Evolutionary conservation across 2,888 invertebrate species (phyloP).

Genomic region (Rapana venosa): DNA sequence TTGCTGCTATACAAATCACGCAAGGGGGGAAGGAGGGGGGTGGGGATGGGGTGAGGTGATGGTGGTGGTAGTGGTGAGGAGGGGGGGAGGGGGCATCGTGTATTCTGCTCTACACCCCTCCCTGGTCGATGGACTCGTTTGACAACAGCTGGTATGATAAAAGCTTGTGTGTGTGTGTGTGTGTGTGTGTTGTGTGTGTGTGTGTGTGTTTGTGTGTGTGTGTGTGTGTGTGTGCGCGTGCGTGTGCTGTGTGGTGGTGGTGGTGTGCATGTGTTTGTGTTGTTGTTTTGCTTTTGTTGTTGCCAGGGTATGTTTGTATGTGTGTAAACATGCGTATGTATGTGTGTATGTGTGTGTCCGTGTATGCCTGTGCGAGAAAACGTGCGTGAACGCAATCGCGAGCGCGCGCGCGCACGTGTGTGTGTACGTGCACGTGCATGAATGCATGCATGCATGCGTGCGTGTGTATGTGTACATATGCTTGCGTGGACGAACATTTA

Average conservation of each 20-base stretch:
- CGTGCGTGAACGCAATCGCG: background rate
- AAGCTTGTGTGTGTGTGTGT: background rate
- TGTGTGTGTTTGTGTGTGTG: constrained; percentile 37
- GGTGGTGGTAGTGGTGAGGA: no score
- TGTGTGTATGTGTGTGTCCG: background rate
- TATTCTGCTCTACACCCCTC: background rate
- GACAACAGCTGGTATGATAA: background rate
- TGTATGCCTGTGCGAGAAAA: background rate
- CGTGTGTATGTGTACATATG: background rate
- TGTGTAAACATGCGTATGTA: background rate
- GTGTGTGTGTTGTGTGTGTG: constrained; percentile 30
- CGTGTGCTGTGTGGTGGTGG: constrained; percentile 11
- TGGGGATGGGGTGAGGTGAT: no score
- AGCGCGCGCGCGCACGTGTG: background rate
- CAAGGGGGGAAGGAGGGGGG: no score
- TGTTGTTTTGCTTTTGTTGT: background rate
- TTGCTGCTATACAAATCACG: no score
- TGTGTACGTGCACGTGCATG: background rate
- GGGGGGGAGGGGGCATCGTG: no score
- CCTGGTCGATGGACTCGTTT: background rate
- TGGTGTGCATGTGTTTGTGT: background rate
- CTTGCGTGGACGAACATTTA: background rate
- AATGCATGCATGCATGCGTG: background rate
- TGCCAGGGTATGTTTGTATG: background rate
- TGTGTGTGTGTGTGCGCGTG: constrained; percentile 40